Conservation (phyloP, 2,113 vertebrate genomes). For the Mobula hypostoma region DNA sequence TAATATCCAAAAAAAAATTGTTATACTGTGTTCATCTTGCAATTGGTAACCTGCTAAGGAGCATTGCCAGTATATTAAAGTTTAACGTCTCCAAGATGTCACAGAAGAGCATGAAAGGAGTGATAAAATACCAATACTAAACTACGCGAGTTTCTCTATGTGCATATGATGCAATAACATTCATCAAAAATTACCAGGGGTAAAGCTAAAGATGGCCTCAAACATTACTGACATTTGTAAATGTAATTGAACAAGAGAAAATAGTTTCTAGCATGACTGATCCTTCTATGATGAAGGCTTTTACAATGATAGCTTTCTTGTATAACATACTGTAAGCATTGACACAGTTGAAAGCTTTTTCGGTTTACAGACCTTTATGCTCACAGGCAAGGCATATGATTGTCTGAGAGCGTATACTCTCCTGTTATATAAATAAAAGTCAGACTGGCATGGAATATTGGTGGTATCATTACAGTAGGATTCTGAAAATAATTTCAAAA, state of each 20-base stretch:
- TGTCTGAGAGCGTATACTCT: not conserved
- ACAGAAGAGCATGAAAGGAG: no score
- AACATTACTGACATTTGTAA: not conserved
- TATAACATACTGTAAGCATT: not conserved
- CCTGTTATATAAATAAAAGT: not conserved
- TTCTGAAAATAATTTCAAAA: not conserved
- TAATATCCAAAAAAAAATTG: no score
- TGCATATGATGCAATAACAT: not conserved
- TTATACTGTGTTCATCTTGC: no score
- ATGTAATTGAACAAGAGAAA: not conserved
- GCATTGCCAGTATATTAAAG: no score
- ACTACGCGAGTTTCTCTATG: no score
- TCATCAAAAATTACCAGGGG: not conserved
- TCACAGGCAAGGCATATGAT: not conserved
- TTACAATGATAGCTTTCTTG: not conserved
- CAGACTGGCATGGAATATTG: constrained; percentile 1
- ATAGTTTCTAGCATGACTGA: not conserved
- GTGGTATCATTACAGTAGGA: not conserved
- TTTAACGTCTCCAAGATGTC: no score
- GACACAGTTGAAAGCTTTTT: not conserved
- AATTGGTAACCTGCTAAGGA: no score
- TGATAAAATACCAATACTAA: no score
- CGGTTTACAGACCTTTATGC: not conserved
- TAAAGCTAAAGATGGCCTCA: not conserved
- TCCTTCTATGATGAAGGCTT: not conserved